These are phyloP conservation scores for Pangasius larnaudii DNA, from an alignment of 2,797 vertebrate species.

Conservation along the genomic window DNA sequence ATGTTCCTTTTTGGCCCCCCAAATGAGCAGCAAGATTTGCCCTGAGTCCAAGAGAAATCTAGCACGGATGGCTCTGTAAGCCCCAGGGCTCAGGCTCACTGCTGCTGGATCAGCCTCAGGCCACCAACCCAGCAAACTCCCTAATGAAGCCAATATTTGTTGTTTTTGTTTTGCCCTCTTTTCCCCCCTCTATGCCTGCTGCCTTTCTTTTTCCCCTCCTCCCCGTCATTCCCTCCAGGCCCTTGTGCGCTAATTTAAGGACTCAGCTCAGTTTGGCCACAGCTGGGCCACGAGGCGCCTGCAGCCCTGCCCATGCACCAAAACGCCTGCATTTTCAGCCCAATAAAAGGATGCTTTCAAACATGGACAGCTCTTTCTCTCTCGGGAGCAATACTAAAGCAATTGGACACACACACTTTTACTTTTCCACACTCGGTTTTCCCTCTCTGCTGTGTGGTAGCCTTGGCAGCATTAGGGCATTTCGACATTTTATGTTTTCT, in stretches of 20 bases:
- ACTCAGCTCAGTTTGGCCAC: constrained; percentile 47
- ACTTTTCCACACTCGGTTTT: constrained; percentile 24
- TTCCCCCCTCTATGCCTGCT: not conserved
- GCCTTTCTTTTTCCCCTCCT: constrained; percentile 15
- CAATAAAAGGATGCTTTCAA: constrained; percentile 57
- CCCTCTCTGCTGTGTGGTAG: constrained; percentile 23
- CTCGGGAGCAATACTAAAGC: constrained; percentile 25
- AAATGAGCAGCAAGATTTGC: constrained; percentile 43
- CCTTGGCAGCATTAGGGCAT: constrained; percentile 30
- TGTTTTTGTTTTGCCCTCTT: constrained; percentile 53
- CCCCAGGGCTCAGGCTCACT: constrained; percentile 21
- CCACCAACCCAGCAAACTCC: constrained; percentile 36
- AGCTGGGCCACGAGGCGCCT: constrained; percentile 51
- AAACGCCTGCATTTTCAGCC: constrained; percentile 49
- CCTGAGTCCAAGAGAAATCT: constrained; percentile 49
- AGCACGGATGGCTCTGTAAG: constrained; percentile 19
- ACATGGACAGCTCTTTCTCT: constrained; percentile 34
- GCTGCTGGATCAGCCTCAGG: constrained; percentile 24
- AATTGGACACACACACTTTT: constrained; percentile 35
- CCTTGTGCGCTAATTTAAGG: constrained; percentile 55
- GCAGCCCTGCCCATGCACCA: constrained; percentile 47
- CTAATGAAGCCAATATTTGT: constrained; percentile 54
- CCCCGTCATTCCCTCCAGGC: constrained; percentile 29
- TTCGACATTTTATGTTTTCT: constrained; percentile 49
- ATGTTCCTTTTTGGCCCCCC: constrained; percentile 45